Percentiles rank a stretch among this genome's conserved stretches.
These are phyloP conservation scores for Brachyptera putata DNA, from an alignment of 2,888 invertebrate species.

Conservation along the genomic window DNA sequence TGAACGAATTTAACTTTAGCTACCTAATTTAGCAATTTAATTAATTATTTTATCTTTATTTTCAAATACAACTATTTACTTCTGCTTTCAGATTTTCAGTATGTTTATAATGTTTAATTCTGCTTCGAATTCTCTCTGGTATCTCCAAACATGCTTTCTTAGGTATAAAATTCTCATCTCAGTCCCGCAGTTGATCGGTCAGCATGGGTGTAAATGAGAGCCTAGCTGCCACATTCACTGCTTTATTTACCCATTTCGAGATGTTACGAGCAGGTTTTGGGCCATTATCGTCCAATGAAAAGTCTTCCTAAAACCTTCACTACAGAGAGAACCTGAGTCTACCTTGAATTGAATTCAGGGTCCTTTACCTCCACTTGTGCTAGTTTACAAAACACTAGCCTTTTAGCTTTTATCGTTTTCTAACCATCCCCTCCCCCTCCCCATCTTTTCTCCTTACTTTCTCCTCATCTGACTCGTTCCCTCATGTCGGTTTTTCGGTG, in stretches of 20 bases:
- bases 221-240: conserved; percentile 15
- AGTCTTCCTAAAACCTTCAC: conserved; percentile 2
- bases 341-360: conserved; percentile 19
- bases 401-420: too few relatives aligned
- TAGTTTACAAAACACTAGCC: not conserved
- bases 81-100: too few relatives aligned
- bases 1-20: too few relatives aligned
- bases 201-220: conserved; percentile 12
- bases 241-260: conserved; percentile 19
- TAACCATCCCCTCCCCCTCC: too few relatives aligned
- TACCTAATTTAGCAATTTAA: too few relatives aligned
- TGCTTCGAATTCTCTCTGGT: too few relatives aligned
- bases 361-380: not conserved
- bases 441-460: not conserved
- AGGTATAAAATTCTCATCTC: conserved; percentile 15
- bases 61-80: too few relatives aligned
- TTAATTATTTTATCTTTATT: too few relatives aligned
- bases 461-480: not conserved
- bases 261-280: conserved; percentile 9
- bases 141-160: too few relatives aligned
- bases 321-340: too few relatives aligned
- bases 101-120: too few relatives aligned
- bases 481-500: too few relatives aligned
- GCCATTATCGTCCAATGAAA: not conserved
- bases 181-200: not conserved